Conservation (phyloP, 2,113 vertebrate species). For the Prionailurus bengalensis region DNA sequence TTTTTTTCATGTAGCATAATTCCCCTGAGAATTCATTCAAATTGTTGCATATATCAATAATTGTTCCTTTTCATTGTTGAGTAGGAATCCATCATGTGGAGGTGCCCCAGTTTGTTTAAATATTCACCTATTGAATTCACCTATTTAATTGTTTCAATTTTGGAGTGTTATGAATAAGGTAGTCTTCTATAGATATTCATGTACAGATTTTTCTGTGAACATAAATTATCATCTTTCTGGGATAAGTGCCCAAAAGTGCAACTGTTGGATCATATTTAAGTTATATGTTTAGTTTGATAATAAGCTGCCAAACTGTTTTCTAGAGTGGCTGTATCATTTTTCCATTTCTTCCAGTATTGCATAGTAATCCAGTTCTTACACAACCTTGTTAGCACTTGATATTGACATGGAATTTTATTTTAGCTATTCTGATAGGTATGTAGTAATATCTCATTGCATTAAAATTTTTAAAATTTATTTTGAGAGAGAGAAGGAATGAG, state of each 20-base stretch:
- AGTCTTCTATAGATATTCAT: neutral
- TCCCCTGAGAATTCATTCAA: neutral
- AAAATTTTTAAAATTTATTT: too few relatives aligned
- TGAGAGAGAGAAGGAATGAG: too few relatives aligned
- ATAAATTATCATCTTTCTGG: neutral
- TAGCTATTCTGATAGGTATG: neutral
- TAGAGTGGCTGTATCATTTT: neutral
- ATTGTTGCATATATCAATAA: neutral
- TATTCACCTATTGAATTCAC: neutral
- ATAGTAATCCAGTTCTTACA: neutral
- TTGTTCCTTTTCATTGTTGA: neutral
- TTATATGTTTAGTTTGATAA: neutral
- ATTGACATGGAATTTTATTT: neutral
- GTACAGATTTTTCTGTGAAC: neutral
- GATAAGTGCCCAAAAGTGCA: neutral
- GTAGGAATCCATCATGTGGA: neutral
- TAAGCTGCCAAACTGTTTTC: neutral
- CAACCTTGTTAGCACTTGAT: neutral
- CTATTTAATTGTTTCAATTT: neutral
- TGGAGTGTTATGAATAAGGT: neutral
- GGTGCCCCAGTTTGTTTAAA: neutral
- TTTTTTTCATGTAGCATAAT: neutral
- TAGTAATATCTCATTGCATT: neutral
- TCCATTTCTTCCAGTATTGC: neutral
- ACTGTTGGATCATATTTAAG: neutral